Evolutionary conservation across 1,140 invertebrate genomes (phyloP).

Genomic region (Drosophila gunungcola): DNA sequence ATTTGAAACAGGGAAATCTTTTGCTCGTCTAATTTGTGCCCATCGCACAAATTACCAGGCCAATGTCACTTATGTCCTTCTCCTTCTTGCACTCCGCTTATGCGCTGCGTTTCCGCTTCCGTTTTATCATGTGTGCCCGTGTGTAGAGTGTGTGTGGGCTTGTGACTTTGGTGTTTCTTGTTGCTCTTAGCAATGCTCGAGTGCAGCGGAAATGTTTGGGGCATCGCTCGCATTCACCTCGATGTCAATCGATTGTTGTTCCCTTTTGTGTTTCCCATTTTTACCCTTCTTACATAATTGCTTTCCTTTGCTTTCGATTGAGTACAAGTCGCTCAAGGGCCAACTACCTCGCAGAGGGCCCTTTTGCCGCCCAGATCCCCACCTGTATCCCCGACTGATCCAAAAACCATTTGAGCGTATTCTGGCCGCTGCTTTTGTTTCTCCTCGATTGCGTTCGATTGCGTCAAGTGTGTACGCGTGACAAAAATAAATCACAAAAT

Average conservation of each 20-base stretch:
- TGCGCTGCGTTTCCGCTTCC: slow-evolving; percentile 46
- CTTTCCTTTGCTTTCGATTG: slow-evolving; percentile 32
- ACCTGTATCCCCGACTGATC: not conserved
- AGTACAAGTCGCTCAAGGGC: slow-evolving; percentile 25
- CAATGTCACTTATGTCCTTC: slow-evolving; percentile 10
- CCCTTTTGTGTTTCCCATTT: slow-evolving; percentile 17
- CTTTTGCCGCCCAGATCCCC: too few relatives aligned
- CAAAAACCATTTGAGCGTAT: slow-evolving; percentile 36
- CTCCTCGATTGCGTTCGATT: slow-evolving; percentile 20
- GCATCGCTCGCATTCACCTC: slow-evolving; percentile 42
- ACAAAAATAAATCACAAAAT: slow-evolving; percentile 80
- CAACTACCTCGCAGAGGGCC: slow-evolving; percentile 9
- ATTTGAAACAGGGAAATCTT: slow-evolving; percentile 59
- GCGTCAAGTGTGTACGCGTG: slow-evolving; percentile 62
- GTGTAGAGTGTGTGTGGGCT: slow-evolving; percentile 8
- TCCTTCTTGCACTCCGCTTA: slow-evolving; percentile 28
- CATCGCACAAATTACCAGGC: slow-evolving; percentile 21
- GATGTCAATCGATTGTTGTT: slow-evolving; percentile 36
- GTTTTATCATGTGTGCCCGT: slow-evolving; percentile 4
- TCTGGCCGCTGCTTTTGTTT: slow-evolving; percentile 13
- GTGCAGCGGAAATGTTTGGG: slow-evolving; percentile 54
- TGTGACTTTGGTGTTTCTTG: slow-evolving; percentile 27
- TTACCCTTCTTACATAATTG: slow-evolving; percentile 23
- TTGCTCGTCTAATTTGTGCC: slow-evolving; percentile 37
- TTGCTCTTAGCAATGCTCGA: slow-evolving; percentile 34